Evolutionary conservation across 2,797 vertebrate genomes (phyloP).

Genomic region (Delichon dasypus): DNA sequence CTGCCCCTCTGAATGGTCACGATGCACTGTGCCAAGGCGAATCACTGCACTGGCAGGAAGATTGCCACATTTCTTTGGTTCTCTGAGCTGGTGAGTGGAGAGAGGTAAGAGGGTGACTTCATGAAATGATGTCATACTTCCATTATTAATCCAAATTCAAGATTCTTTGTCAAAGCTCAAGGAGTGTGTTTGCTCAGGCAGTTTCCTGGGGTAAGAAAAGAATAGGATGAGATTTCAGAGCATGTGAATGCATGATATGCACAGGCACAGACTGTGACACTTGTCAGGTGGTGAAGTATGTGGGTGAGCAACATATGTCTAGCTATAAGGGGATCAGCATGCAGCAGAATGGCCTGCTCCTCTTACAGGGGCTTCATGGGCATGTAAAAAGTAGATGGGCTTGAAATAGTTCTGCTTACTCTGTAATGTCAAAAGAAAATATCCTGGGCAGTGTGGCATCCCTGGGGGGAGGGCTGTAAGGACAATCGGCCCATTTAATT

Average conservation of each 20-base stretch:
- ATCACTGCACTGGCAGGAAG: neutral
- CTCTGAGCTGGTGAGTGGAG: neutral
- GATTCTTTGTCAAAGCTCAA: neutral
- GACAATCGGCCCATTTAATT: neutral
- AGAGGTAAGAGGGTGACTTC: neutral
- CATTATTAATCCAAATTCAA: neutral
- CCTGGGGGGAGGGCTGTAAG: neutral
- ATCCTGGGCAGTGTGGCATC: neutral
- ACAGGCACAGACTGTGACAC: slow-evolving; percentile 44
- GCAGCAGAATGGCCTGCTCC: neutral
- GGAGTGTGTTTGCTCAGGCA: neutral
- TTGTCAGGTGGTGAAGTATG: slow-evolving; percentile 39
- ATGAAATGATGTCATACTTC: neutral
- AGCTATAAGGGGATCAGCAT: neutral
- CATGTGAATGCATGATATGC: slow-evolving; percentile 3
- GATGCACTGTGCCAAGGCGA: neutral
- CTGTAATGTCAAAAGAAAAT: neutral
- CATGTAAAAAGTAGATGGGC: neutral
- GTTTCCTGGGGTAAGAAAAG: neutral
- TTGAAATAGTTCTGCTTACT: slow-evolving; percentile 4
- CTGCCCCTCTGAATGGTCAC: neutral
- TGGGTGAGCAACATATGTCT: slow-evolving; percentile 57
- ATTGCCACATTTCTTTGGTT: neutral
- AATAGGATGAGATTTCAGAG: slow-evolving; percentile 7
- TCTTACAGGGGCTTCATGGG: neutral